Base-by-base conservation (phyloP, 2,888 invertebrate genomes). In the Trissonchulus latispiculum region DNA sequence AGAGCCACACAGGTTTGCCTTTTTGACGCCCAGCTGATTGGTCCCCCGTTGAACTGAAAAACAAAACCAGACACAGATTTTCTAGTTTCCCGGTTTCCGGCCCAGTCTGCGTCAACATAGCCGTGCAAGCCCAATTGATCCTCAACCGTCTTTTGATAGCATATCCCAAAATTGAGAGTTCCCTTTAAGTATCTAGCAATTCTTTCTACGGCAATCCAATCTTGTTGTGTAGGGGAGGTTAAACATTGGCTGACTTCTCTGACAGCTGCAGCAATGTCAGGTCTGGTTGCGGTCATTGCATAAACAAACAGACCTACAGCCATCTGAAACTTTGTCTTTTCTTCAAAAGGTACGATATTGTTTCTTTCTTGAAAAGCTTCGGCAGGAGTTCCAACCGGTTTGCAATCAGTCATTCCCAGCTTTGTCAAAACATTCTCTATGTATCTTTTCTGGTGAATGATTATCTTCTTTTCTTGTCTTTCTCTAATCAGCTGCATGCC, bases 251-350 rank as follows among this genome's bases (percentile, higher is more conserved):
- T n/a, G n/a, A n/a, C n/a, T n/a, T n/a, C n/a, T n/a, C n/a, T n/a
- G n/a, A 76, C 33, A 1, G 72, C 29, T 64, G 70, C 32, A 28
- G 75, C 32, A 18, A 75, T 67, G 36, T 76, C 74, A 18, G 75
- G 77, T 1, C 76, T 37, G 3, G 74, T 70, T 29, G 8, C 32
- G 18, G n/a, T n/a, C n/a, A n/a, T n/a, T n/a, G n/a, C n/a, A n/a
- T n/a, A n/a, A n/a, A n/a, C n/a, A n/a, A n/a, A 67, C 35, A 48
- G 48, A 33, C 66, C 75, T 36, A 75, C 68, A 18, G 36, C 32
- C n/a, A 33, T 33, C n/a, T 64, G 61, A 29, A 68, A 74, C 33
- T 59, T 36, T 33, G 31, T 35, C 29, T 3, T 29, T n/a, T n/a
- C 75, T n/a, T n/a, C n/a, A n/a, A n/a, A 59, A 15, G n/a, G 59